A percentile compares a stretch with the other conserved stretches of the same genome.
Evolutionary conservation across 2,113 vertebrate species (phyloP).

Genomic region (Picathartes gymnocephalus): DNA sequence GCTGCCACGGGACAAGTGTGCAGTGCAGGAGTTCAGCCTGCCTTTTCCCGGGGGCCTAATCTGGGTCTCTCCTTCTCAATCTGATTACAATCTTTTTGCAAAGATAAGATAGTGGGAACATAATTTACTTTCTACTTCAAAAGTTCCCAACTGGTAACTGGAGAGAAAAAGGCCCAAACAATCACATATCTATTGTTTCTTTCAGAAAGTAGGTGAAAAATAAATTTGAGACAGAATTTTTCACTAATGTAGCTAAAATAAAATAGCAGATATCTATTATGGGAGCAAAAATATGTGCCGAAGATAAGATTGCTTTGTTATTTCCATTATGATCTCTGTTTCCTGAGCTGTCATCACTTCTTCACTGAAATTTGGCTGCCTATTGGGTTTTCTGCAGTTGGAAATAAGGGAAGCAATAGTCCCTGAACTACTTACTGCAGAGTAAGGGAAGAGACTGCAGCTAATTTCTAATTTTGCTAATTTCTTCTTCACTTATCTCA

Average conservation of each 20-base stretch:
- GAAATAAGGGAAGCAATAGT: conserved; percentile 6
- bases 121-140: neutral
- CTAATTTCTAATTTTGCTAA: neutral
- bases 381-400: neutral
- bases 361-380: conserved; percentile 6
- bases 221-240: neutral
- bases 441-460: neutral
- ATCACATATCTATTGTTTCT: neutral
- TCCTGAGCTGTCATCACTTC: neutral
- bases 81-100: neutral
- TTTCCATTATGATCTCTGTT: conserved; percentile 1
- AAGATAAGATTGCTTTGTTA: neutral
- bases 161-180: neutral
- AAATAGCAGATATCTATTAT: neutral
- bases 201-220: neutral
- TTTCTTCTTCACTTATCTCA: neutral
- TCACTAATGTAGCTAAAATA: neutral
- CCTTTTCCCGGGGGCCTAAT: neutral
- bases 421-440: neutral
- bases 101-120: neutral
- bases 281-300: neutral
- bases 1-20: neutral
- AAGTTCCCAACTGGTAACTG: neutral
- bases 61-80: neutral
- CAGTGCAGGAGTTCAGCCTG: neutral